Base-by-base conservation (phyloP, 2,113 vertebrate species). In the Gavialis gangeticus region DNA sequence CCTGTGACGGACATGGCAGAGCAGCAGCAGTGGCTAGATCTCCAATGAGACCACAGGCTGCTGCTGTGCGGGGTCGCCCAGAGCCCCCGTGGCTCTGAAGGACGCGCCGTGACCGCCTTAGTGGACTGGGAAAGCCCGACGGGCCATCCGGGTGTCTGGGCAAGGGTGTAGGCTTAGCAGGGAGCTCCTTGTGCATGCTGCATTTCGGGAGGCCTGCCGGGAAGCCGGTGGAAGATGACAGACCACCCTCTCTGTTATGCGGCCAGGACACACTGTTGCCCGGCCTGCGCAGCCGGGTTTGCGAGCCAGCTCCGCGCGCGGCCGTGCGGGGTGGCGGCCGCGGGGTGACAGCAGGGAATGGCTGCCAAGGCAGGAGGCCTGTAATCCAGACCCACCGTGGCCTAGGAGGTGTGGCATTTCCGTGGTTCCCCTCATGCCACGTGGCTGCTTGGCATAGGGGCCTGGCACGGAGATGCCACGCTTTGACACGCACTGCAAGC, bases 301-400 rank as follows among this genome's bases (percentile, higher is more conserved):
- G 46, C 9, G 46, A 46, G 46, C 46, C 46, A 46, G 46, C 46
- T 46, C 46, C 9, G 46, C 9, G 46, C 46, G 46, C 46, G 46
- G 5, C 37, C 37, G 8, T 37, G 18, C 0, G 2, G 5, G 55
- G 75, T n/a, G 2, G 37, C 59, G 5, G 57, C 1, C 4, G 57
- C 30, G 22, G 25, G 15, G 30, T 2, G 25, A 79, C 6, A 1
- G 64, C 34, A 12, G 22, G 10, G 60, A 59, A 14, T 60, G 0
- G 3, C 64, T 4, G 30, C 25, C 25, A 46, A 15, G 13, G 24
- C 14, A 30, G 13, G 34, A 21, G 14, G 34, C 69, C 22, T 24
- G 46, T 73, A 46, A 46, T 73, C 22, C 69, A 73, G 34, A 46
- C 34, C 13, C 34, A 14, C 17, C 6, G 22, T 37, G 21, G 46